Evolutionary conservation across 1,140 invertebrate genomes (phyloP), one percentile per base, ranked within the genome.

Genomic region (Teleogryllus occipitalis): DNA sequence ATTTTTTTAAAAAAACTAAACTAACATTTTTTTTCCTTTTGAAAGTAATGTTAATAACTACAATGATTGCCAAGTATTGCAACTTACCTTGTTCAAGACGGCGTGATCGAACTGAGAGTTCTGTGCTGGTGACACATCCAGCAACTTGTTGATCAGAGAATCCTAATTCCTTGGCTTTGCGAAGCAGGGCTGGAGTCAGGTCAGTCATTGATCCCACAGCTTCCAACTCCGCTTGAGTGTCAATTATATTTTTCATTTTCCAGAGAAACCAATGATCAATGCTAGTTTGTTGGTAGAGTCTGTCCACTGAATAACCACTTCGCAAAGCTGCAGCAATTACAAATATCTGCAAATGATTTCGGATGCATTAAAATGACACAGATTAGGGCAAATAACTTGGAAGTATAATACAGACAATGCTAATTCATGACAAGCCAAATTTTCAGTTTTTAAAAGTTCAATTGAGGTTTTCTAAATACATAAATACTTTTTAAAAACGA

Each of bases 111-210:
- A 97, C 90, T 0, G 91, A 93, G 22, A 95, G 84, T 85, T 96
- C 94, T 0, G 94, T 96, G 86, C 94, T 97, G 85, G 97, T 94
- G 12, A 97, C 91, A 80, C 92, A 92, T 18, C 87, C 87, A 7
- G 96, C 97, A 80, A 99, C 98, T 87, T 99, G 97, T 85, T 97
- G 97, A 86, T 99, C 98, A 8, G 96, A 98, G 88, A 99, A 99
- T 8, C 98, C 98, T 7, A 97, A 88, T 83, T 96, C 92, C 85
- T 99, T 99, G 7, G 97, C 97, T 81, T 91, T 88, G 22, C 94
- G 84, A 12, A 99, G 85, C 7, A 93, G 82, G 3, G 91, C 86
- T 15, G 87, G 84, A 0, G 89, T 88, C 7, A 95, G 85, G 46
- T 90, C 88, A 4, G 87, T 87, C 81, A 90, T 89, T 14, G 10